Base-by-base conservation (phyloP, 2,888 invertebrate genomes). In the Coenonympha arcania region DNA sequence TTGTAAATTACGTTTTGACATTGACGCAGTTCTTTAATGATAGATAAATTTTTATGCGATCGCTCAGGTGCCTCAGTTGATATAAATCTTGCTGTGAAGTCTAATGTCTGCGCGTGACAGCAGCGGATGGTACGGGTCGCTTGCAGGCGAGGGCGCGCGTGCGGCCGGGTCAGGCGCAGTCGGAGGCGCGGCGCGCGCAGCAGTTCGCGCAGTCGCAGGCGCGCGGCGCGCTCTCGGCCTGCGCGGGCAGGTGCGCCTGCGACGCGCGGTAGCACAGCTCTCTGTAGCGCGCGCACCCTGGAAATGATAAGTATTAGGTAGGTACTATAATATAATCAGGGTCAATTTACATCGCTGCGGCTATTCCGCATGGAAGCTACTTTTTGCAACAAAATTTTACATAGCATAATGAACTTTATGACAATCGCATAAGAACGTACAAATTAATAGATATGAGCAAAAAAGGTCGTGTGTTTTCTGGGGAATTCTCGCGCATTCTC, bases 271-370 rank as follows among this genome's bases (percentile, higher is more conserved):
- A 84, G 62, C 85, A 86, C 43, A 86, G 69, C 68, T 86, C 85
- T 42, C 85, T 76, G 72, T 85, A 86, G 31, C 85, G 79, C 11
- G 85, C 85, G 59, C 85, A 86, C 13, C 85, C 85, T 86, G 71
- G 0, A 54, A 55, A n/a, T 5, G 9, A 19, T 1, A n/a, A 13
- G 6, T 18, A 34, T 15, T 16, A 33, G 16, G 15, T 4, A n/a
- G n/a, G n/a, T n/a, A n/a, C n/a, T n/a, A n/a, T n/a, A 33, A 8
- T 16, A 16, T 4, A 8, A 16, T 13, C 15, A 8, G n/a, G n/a
- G n/a, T n/a, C n/a, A n/a, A n/a, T n/a, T n/a, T n/a, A n/a, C n/a
- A n/a, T n/a, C n/a, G n/a, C n/a, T n/a, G n/a, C n/a, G n/a, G n/a
- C n/a, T n/a, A n/a, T n/a, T n/a, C n/a, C n/a, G n/a, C n/a, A n/a